phyloP scores from a whole-genome alignment of 1,140 invertebrate species.

The Muscidifurax raptorellus region DNA sequence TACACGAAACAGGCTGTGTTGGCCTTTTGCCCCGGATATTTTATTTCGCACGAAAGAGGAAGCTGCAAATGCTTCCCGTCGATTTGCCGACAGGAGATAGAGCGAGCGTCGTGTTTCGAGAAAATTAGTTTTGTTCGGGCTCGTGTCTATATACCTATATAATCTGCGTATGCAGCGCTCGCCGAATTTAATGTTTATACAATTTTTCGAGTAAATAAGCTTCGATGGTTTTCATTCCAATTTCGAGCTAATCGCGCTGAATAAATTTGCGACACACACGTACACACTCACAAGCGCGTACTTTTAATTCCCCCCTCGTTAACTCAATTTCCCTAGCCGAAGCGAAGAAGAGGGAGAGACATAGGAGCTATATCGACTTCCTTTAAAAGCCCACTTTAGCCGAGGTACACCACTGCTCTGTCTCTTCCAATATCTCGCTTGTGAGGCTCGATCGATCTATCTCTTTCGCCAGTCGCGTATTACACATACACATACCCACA shows the following conservation, averaged over 20 bases:
- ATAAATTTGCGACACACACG: not conserved
- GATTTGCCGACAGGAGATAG: not conserved
- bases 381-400: conserved; percentile 21
- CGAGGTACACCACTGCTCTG: not conserved
- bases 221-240: too few relatives aligned
- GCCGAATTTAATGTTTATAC: too few relatives aligned
- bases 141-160: not conserved
- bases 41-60: not conserved
- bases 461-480: not conserved
- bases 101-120: not conserved
- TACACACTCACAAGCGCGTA: not conserved
- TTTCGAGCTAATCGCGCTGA: not conserved
- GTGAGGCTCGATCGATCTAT: not conserved
- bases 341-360: too few relatives aligned
- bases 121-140: not conserved
- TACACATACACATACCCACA: not conserved
- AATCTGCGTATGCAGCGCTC: not conserved
- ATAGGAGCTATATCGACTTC: not conserved
- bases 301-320: not conserved
- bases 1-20: not conserved
- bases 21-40: not conserved
- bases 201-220: too few relatives aligned
- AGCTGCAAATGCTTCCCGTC: not conserved
- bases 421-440: conserved; percentile 1
- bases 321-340: not conserved